Conservation (phyloP, 2,888 invertebrate species). For the Podotricha telesiphe region DNA sequence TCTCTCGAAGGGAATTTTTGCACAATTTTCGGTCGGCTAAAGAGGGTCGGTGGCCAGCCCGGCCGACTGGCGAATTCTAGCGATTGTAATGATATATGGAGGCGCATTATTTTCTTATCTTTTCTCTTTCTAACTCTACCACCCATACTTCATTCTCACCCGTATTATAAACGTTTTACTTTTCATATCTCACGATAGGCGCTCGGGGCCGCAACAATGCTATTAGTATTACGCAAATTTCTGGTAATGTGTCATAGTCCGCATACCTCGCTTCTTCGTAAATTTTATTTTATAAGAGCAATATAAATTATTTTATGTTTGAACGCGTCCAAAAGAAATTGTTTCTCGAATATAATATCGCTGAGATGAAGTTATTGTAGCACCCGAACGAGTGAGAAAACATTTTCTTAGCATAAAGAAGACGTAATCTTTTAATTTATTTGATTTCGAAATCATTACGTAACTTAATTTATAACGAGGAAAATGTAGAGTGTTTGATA, state of each 20-base stretch:
- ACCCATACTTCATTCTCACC: constrained; percentile 77
- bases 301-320: constrained; percentile 69
- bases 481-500: constrained; percentile 47
- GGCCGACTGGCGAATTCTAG: constrained; percentile 74
- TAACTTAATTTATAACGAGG: constrained; percentile 47
- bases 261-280: constrained; percentile 53
- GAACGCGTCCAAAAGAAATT: constrained; percentile 63
- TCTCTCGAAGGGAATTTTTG: constrained; percentile 64
- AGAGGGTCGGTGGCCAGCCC: constrained; percentile 75
- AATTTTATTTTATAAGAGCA: constrained; percentile 63
- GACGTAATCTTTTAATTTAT: constrained; percentile 57
- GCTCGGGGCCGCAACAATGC: constrained; percentile 65
- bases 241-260: constrained; percentile 68
- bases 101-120: constrained; percentile 83
- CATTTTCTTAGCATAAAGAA: constrained; percentile 57
- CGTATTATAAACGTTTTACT: constrained; percentile 80
- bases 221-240: constrained; percentile 76
- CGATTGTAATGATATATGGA: constrained; percentile 83
- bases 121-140: constrained; percentile 81
- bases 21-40: constrained; percentile 68
- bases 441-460: constrained; percentile 46
- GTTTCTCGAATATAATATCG: constrained; percentile 63
- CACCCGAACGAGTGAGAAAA: constrained; percentile 52
- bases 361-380: constrained; percentile 58
- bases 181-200: constrained; percentile 76